A percentile compares a stretch with the other conserved stretches of the same genome.
phyloP scores from a whole-genome alignment of 2,888 invertebrate species.

The Blastobasis adustella region DNA sequence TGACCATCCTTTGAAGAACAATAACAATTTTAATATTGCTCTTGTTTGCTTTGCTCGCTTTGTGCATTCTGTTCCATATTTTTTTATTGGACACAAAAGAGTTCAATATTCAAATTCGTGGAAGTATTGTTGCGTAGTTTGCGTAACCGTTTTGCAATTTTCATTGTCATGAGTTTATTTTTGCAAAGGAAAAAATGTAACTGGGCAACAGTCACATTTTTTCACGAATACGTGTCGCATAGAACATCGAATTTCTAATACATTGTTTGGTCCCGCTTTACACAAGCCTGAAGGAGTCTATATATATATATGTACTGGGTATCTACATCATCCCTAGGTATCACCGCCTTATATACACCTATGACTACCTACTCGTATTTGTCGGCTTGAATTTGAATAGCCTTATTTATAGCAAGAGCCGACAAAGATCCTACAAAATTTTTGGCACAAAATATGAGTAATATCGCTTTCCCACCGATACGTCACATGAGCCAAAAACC shows the following conservation, averaged over 20 bases:
- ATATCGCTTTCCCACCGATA: too few relatives aligned
- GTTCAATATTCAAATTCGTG: slow-evolving; percentile 60
- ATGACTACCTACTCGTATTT: too few relatives aligned
- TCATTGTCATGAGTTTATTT: slow-evolving; percentile 16
- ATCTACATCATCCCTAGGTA: too few relatives aligned
- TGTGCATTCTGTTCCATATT: slow-evolving; percentile 28
- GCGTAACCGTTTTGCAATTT: slow-evolving; percentile 44
- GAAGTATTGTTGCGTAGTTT: slow-evolving; percentile 41
- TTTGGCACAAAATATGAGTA: too few relatives aligned
- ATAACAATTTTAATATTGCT: slow-evolving; percentile 19
- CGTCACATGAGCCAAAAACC: too few relatives aligned
- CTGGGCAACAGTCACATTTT: neutral
- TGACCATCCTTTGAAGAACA: slow-evolving; percentile 19
- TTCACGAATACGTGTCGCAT: neutral
- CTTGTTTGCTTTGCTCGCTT: slow-evolving; percentile 23
- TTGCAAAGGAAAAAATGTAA: neutral
- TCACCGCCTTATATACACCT: too few relatives aligned
- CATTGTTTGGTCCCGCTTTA: neutral
- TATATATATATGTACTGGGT: too few relatives aligned
- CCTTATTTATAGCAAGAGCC: too few relatives aligned
- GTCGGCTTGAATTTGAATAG: too few relatives aligned
- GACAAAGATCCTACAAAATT: too few relatives aligned
- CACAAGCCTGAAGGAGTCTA: too few relatives aligned
- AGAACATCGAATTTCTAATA: neutral
- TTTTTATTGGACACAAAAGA: slow-evolving; percentile 42